phyloP scores from a whole-genome alignment of 64 coral and sea anemone species.

The Trachythela sp. region DNA sequence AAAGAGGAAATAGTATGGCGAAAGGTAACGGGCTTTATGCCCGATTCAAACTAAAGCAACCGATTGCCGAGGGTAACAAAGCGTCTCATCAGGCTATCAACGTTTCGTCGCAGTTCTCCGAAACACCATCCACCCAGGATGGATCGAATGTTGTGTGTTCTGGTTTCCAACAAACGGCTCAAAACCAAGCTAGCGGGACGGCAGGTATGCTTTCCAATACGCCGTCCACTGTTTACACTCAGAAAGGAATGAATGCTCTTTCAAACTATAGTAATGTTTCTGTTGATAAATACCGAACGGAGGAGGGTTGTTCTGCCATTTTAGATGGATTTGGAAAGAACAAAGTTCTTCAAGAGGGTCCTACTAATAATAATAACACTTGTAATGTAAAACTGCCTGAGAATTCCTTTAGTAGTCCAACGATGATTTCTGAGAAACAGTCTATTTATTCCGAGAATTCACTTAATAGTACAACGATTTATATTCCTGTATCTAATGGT shows the following conservation, averaged over 20 bases:
- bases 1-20: not conserved
- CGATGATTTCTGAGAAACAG: not conserved
- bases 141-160: not conserved
- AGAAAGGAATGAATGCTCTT: not conserved
- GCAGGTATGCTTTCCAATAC: not conserved
- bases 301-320: not conserved
- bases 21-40: not conserved
- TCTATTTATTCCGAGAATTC: not conserved
- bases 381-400: not conserved
- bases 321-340: not conserved
- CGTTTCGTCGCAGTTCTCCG: too few species aligned
- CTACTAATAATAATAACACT: not conserved
- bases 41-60: not conserved
- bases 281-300: not conserved
- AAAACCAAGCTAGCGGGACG: not conserved
- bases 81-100: too few species aligned
- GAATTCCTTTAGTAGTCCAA: not conserved
- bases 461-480: not conserved
- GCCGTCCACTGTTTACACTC: not conserved
- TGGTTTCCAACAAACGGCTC: not conserved
- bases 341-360: not conserved
- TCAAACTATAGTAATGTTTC: not conserved
- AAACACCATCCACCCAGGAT: not conserved
- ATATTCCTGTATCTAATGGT: not conserved
- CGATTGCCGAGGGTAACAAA: too few species aligned